Base-by-base conservation (phyloP, 35 echinoderm and acorn worm genomes). In the Apostichopus californicus region DNA sequence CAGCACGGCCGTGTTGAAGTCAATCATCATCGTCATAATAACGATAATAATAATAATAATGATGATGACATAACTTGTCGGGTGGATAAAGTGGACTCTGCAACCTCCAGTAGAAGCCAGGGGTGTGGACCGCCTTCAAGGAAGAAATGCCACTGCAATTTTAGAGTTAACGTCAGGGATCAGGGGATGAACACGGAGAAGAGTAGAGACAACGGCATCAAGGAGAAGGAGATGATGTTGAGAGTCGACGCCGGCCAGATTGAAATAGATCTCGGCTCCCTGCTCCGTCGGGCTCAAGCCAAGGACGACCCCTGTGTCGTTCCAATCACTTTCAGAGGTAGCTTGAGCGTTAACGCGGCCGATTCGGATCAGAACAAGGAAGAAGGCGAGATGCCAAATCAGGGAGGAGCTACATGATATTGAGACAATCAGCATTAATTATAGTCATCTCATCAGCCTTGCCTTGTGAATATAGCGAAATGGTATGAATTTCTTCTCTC, bases 81-180 rank as follows among this genome's bases (percentile, higher is more conserved):
- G 5, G 5, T 73, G 70, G n/a, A 73, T 15, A 5, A 73, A 17
- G 0, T 11, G 3, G 18, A 73, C 5, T 17, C 70, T 75, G 71
- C 6, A 18, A 14, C 86, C 9, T 46, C 60, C 24, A 89, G 57
- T 5, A 46, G 34, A 46, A 53, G 61, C 25, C 86, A 89, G 2
- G 22, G 56, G 15, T n/a, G 23, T 59, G 26, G 25, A 46, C 2
- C 5, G n/a, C n/a, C 81, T 85, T 17, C 55, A 17, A 85, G 81
- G 57, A 89, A 89, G 61, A 89, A 73, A 55, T 89, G 86, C 18
- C 86, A 89, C 52, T 89, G 66, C 25, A 34, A 89, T 17, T 89
- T 89, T 8, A 89, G 55, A 73, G 52, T 89, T 20, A 21, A 26
- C 2, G 28, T 89, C 18, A 68, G 86, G 72, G 86, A 89, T 64